A percentile compares a stretch with the other conserved stretches of the same genome.
These are phyloP conservation scores for Brachystomella parvula DNA, from an alignment of 1,140 invertebrate genomes.

Conservation along the genomic window DNA sequence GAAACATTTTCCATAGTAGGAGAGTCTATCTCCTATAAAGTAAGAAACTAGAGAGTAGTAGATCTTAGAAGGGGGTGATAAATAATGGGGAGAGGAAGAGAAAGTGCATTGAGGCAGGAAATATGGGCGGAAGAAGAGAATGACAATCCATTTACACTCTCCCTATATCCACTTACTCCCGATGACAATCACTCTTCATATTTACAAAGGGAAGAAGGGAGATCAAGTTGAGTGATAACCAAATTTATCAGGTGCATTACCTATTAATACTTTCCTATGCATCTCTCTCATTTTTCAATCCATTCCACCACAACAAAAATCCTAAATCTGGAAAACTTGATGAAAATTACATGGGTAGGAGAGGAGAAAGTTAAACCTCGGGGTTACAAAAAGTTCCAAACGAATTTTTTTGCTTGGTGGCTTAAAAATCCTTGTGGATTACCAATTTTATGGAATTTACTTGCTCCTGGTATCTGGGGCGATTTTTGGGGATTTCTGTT, in stretches of 20 bases:
- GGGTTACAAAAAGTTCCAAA: too few relatives aligned
- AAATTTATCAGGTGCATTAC: not conserved
- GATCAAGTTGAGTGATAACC: not conserved
- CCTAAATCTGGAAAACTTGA: too few relatives aligned
- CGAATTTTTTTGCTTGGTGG: too few relatives aligned
- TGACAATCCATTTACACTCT: constrained; percentile 6
- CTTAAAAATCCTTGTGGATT: too few relatives aligned
- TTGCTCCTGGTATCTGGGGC: too few relatives aligned
- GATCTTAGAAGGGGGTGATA: constrained; percentile 9
- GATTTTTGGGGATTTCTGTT: too few relatives aligned
- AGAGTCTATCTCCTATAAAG: not conserved
- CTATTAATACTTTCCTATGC: too few relatives aligned
- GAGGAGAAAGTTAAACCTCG: too few relatives aligned
- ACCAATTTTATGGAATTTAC: too few relatives aligned
- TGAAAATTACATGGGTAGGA: too few relatives aligned
- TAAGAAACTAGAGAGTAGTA: not conserved
- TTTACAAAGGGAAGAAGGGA: not conserved
- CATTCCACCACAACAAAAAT: too few relatives aligned
- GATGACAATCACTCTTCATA: constrained; percentile 6
- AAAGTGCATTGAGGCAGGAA: constrained; percentile 13
- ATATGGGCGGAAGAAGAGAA: constrained; percentile 6
- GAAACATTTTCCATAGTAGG: not conserved
- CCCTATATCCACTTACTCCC: constrained; percentile 5
- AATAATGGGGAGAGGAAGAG: constrained; percentile 16
- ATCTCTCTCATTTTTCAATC: too few relatives aligned